Conservation (phyloP, 2,888 invertebrate species). For the Nomada goodeniana region DNA sequence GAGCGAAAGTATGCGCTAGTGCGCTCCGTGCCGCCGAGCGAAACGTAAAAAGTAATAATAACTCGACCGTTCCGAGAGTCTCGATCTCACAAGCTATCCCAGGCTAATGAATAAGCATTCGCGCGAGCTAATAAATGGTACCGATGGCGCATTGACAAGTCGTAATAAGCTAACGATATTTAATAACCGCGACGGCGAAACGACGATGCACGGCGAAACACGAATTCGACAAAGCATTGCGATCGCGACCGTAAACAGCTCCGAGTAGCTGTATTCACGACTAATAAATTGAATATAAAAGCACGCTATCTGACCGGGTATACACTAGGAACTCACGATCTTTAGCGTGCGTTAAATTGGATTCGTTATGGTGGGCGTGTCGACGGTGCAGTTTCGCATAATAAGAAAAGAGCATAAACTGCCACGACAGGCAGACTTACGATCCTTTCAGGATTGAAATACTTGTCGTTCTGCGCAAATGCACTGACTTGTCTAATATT, state of each 20-base stretch:
- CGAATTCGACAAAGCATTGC: slow-evolving; percentile 38
- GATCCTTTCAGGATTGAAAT: slow-evolving; percentile 31
- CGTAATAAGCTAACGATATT: slow-evolving; percentile 39
- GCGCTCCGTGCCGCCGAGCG: slow-evolving; percentile 5
- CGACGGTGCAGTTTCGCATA: slow-evolving; percentile 61
- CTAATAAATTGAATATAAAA: slow-evolving; percentile 59
- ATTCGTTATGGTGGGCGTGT: slow-evolving; percentile 69
- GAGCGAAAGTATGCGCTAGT: slow-evolving; percentile 50
- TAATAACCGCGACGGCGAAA: slow-evolving; percentile 12
- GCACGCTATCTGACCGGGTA: slow-evolving; percentile 28
- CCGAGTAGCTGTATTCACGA: slow-evolving; percentile 41
- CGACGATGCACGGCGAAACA: slow-evolving; percentile 19
- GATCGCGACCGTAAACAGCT: slow-evolving; percentile 24
- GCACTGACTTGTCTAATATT: slow-evolving; percentile 12
- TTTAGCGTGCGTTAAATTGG: slow-evolving; percentile 66
- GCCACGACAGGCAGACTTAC: slow-evolving; percentile 42
- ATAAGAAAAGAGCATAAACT: slow-evolving; percentile 52
- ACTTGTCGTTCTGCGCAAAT: slow-evolving; percentile 17
- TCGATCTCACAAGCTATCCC: slow-evolving; percentile 19
- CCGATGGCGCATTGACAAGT: slow-evolving; percentile 16
- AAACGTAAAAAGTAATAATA: slow-evolving; percentile 48
- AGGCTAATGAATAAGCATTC: slow-evolving; percentile 37
- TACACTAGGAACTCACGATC: slow-evolving; percentile 55
- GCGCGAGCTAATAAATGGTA: slow-evolving; percentile 41
- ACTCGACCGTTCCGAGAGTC: slow-evolving; percentile 32